Base-by-base conservation (phyloP, 2,888 invertebrate genomes). In the Conus canariensis region DNA sequence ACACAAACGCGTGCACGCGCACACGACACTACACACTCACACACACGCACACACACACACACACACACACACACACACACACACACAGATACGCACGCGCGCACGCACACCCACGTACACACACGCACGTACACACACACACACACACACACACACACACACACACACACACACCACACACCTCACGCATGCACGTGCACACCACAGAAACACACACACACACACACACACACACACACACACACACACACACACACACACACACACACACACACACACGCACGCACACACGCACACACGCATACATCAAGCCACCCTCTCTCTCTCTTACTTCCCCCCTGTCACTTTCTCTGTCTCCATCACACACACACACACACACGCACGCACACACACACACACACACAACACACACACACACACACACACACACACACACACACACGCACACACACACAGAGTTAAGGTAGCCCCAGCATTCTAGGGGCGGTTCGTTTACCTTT, bases 351-450 rank as follows among this genome's bases (percentile, higher is more conserved):
- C 74, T 25, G 25, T 8, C 74, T 25, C 74, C n/a, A n/a, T n/a
- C n/a, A n/a, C n/a, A n/a, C n/a, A n/a, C n/a, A n/a, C n/a, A n/a
- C n/a, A n/a, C n/a, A 70, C 12, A 70, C 74, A 74, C n/a, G 16
- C 74, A n/a, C n/a, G 25, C 8, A 25, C 74, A 12, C 74, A 74
- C n/a, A 7, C 6, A 7, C n/a, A 74, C 74, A 74, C 74, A 74
- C 74, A 74, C n/a, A n/a, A 74, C 74, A 74, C 74, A 25, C n/a
- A 74, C 74, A 74, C 74, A 74, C 74, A 70, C 70, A 70, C 70
- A 70, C 70, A 70, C 70, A 70, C 70, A 70, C 70, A 70, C 70
- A 14, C 14, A 70, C 14, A 1, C 70, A 70, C 70, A 22, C 6
- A 22, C 22, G 22, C 70, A 70, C 70, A 0, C 14, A 70, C 14